Evolutionary conservation across 2,797 vertebrate genomes (phyloP), one percentile per base, ranked within the genome.

Genomic region (Sebastes nivosus): DNA sequence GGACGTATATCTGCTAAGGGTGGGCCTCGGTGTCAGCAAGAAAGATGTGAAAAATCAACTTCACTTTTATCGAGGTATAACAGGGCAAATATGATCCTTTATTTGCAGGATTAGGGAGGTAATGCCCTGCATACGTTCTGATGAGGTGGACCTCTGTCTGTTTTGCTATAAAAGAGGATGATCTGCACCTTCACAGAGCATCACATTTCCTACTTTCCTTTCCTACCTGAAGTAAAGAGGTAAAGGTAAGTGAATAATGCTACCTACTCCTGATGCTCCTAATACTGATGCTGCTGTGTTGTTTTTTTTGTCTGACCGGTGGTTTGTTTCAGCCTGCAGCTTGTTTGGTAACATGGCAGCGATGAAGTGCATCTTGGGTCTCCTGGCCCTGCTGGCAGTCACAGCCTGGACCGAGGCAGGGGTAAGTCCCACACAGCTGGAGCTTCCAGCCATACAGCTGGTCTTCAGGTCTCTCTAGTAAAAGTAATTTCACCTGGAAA

Each of bases 321-420:
- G 4, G 1, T 66, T 24, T 16, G 20, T 32, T 42, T 18, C 52
- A 32, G 34, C 16, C 34, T 32, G 30, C 1, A 36, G 16, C 1
- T 65, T 65, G n/a, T 27, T 65, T 1, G 11, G 60, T 73, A 27
- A 6, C 66, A 88, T 91, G 92, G 72, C 83, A 29, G 50, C 38
- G 16, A 69, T 71, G 18, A 88, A 78, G 65, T 81, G 82, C 70
- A 70, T 72, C 46, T 67, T 90, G 79, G 80, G 80, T 67, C 78
- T 72, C 34, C 46, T 77, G 59, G 57, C 18, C 55, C 64, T 84
- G 63, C 8, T 80, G 16, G 36, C 59, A 27, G 29, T 80, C 36
- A 73, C 50, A 50, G 52, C 38, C 32, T 66, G 69, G 82, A 70
- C 69, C 7, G 22, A 74, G n/a, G 69, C 69, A 0, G 27, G 6